Evolutionary conservation across 1,140 invertebrate species (phyloP).

Genomic region (Andricus grossulariae): DNA sequence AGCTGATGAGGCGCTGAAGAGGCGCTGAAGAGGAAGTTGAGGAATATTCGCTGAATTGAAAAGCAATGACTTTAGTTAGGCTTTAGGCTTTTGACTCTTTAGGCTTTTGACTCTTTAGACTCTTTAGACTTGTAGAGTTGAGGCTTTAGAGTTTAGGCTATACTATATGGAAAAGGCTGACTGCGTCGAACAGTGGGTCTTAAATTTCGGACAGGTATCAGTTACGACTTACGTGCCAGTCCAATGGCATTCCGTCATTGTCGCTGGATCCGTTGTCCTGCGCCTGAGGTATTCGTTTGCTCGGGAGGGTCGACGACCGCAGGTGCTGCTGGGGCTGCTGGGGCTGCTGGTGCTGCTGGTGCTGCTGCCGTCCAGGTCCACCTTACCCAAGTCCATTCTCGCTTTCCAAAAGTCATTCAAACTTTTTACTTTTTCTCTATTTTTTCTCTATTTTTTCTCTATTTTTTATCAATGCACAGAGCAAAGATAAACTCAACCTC

Average conservation of each 20-base stretch:
- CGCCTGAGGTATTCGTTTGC: slow-evolving; percentile 69
- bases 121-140: too few species aligned
- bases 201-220: slow-evolving; percentile 47
- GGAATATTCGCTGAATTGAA: too few species aligned
- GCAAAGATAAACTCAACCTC: too few species aligned
- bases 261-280: slow-evolving; percentile 56
- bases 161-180: neutral
- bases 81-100: too few species aligned
- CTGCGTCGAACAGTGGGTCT: slow-evolving; percentile 32
- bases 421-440: slow-evolving; percentile 38
- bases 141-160: neutral
- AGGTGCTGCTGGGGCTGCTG: slow-evolving; percentile 60
- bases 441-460: too few species aligned
- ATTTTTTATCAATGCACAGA: too few species aligned
- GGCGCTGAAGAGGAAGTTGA: too few species aligned
- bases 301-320: slow-evolving; percentile 73
- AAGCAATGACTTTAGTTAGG: too few species aligned
- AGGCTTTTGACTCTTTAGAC: too few species aligned
- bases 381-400: slow-evolving; percentile 47
- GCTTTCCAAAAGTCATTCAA: slow-evolving; percentile 37
- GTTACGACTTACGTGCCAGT: slow-evolving; percentile 52
- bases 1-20: too few species aligned
- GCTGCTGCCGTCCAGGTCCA: slow-evolving; percentile 35
- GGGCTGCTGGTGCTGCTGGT: too few species aligned
- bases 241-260: slow-evolving; percentile 59